Evolutionary conservation across 2,888 invertebrate genomes (phyloP).

Genomic region (Mycalesis mineus): DNA sequence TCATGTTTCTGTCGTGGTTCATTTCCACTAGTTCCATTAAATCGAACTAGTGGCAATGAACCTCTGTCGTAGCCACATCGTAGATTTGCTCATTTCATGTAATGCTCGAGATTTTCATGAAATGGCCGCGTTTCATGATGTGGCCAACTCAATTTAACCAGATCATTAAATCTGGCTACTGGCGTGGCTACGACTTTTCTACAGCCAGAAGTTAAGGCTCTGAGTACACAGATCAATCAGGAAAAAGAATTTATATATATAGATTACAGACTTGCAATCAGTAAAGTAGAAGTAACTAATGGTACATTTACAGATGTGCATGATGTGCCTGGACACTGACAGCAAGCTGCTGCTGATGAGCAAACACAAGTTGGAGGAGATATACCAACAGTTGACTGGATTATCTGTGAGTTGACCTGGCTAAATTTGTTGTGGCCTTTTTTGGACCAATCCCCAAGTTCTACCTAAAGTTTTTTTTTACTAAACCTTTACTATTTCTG

Average conservation of each 20-base stretch:
- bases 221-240: too few relatives aligned
- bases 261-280: not conserved
- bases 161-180: too few relatives aligned
- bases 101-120: too few relatives aligned
- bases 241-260: too few relatives aligned
- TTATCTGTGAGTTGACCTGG: not conserved
- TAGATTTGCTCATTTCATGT: too few relatives aligned
- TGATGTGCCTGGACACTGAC: constrained; percentile 1
- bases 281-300: not conserved
- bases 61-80: too few relatives aligned
- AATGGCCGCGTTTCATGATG: not conserved
- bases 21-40: too few relatives aligned
- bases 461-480: not conserved
- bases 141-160: not conserved
- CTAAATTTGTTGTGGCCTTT: not conserved
- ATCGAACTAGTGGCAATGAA: too few relatives aligned
- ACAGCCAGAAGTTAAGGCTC: too few relatives aligned
- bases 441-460: not conserved
- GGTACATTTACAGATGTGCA: not conserved
- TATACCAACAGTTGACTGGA: not conserved
- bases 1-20: too few relatives aligned
- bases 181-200: too few relatives aligned
- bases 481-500: not conserved
- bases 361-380: not conserved
- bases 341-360: not conserved